Evolutionary conservation across 2,888 invertebrate species (phyloP), one percentile per base, ranked within the genome.

Genomic region (Agrilus mali): DNA sequence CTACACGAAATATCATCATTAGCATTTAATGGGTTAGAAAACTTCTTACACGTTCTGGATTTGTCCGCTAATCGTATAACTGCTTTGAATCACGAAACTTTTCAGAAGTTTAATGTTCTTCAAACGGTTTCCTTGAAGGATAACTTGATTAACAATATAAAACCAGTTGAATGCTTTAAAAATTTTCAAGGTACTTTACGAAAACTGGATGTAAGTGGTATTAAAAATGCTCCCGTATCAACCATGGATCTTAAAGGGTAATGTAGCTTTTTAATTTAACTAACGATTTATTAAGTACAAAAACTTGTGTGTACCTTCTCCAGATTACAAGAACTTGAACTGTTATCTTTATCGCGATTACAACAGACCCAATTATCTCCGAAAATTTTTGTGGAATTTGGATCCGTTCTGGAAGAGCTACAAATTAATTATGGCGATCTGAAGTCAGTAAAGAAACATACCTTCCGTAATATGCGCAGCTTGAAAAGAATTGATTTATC

Each of bases 51-150:
- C 63, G 72, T 77, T 46, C 65, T 94, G 47, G 93, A 94, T 66
- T 66, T 94, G 4, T 85, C 89, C 1, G 86, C 86, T 50, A 94
- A 93, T 61, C 86, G 88, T 60, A 72, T 94, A 41, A 82, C 85
- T 0, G 68, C 72, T 51, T 66, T 88, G 40, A 79, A 84, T 5
- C 75, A 77, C 54, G 80, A 80, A 47, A 70, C 86, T 51, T 79
- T 89, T 45, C 80, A 82, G 53, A 80, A 82, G 52, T 77, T 86
- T 53, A 82, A 82, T 57, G 74, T 77, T 39, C 67, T 90, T 47
- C 73, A 82, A 53, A 80, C 71, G 4, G 57, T 79, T 12, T 68
- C 67, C 36, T 61, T 78, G 32, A 66, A 66, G 4, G 74, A 77
- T 50, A 78, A 78, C 59, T 60, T 62, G 35, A 60, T 78, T 37